Conservation (phyloP, 2,113 vertebrate species). For the Leptodactylus fuscus region DNA sequence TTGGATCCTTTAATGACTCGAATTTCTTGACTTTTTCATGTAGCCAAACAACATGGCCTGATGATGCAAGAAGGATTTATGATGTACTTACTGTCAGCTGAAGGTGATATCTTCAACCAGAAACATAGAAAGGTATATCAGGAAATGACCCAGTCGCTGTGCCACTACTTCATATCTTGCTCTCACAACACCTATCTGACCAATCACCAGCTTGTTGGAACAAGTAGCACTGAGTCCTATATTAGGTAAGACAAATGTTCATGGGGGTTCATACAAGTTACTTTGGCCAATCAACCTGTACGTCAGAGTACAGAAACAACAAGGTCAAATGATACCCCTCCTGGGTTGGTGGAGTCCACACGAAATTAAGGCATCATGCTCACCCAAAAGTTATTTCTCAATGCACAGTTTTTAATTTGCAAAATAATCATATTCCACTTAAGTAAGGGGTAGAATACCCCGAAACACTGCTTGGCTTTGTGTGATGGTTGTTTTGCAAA, state of each 20-base stretch:
- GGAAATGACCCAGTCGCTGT: slow-evolving; percentile 89
- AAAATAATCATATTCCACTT: too few relatives aligned
- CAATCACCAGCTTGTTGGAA: slow-evolving; percentile 87
- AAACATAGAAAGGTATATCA: slow-evolving; percentile 82
- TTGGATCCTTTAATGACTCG: neutral
- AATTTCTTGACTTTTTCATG: neutral
- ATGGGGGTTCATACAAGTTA: neutral
- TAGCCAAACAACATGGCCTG: slow-evolving; percentile 86
- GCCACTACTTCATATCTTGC: slow-evolving; percentile 95
- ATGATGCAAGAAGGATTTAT: slow-evolving; percentile 95
- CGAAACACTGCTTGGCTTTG: too few relatives aligned
- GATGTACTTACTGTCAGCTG: slow-evolving; percentile 90
- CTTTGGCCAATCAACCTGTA: too few relatives aligned
- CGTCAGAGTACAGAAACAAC: too few relatives aligned
- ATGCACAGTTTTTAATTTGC: too few relatives aligned
- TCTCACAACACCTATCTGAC: slow-evolving; percentile 98
- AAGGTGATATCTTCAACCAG: slow-evolving; percentile 85
- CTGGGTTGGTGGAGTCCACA: too few relatives aligned
- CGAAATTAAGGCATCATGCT: too few relatives aligned
- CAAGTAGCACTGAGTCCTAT: slow-evolving; percentile 95
- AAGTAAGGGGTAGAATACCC: too few relatives aligned
- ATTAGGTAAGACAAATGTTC: slow-evolving; percentile 76
- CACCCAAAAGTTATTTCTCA: too few relatives aligned
- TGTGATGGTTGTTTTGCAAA: too few relatives aligned
- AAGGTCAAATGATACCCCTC: too few relatives aligned